phyloP scores from a whole-genome alignment of 2,113 vertebrate species.

The Ia io region DNA sequence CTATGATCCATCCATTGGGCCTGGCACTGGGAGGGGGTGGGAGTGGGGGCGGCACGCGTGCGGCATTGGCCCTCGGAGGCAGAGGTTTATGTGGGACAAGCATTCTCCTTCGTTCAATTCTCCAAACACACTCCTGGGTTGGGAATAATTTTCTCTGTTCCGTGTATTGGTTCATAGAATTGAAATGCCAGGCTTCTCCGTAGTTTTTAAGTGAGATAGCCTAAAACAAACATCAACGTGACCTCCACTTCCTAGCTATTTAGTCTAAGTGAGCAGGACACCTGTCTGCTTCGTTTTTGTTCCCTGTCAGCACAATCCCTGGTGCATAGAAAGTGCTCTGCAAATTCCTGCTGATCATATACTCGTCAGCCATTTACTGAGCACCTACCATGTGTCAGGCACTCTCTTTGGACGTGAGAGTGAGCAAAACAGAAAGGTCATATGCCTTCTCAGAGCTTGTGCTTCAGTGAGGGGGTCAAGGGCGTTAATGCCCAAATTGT shows the following conservation, averaged over 20 bases:
- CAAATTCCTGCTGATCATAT: neutral
- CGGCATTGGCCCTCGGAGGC: neutral
- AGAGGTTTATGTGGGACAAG: neutral
- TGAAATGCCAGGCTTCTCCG: neutral
- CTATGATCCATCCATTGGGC: neutral
- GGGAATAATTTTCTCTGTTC: neutral
- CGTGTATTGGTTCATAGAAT: neutral
- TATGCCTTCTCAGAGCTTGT: neutral
- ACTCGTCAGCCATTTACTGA: neutral
- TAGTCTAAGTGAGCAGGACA: neutral
- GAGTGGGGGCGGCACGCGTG: accelerated
- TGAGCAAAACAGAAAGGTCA: neutral
- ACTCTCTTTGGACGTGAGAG: neutral
- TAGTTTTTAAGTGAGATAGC: neutral
- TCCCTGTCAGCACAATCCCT: neutral
- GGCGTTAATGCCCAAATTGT: neutral
- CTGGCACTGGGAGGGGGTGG: neutral
- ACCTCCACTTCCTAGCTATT: neutral
- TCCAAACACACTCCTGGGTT: neutral
- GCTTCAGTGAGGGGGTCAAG: too few species aligned
- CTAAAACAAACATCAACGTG: neutral
- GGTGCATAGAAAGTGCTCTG: accelerated
- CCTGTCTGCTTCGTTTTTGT: neutral
- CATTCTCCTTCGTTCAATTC: neutral
- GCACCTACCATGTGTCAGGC: neutral